Evolutionary conservation across 2,888 invertebrate genomes (phyloP), one percentile per base, ranked within the genome.

Genomic region (Gisinianus flammeolus): DNA sequence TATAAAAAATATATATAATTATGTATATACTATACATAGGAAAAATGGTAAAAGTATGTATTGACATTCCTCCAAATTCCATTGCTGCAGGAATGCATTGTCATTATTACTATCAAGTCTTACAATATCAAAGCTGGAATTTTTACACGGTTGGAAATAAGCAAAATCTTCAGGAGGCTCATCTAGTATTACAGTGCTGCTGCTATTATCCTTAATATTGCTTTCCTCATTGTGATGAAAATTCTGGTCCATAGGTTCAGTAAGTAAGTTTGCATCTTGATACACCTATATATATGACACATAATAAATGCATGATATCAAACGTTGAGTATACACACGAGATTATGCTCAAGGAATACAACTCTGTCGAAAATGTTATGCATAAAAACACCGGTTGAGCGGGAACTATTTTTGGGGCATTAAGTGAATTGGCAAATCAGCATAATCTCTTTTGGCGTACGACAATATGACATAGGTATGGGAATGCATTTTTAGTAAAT

Each of bases 151-250:
- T 33, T 64, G 19, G 44, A 74, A 74, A 6, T 1, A 44, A 8
- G 52, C 24, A 64, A 74, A 74, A 64, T 74, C 73, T 22, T 74
- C 73, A 4, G 73, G 73, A 22, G 73, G 73, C 31, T 74, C 24
- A 24, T 24, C 3, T 6, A 3, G 1, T 24, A 58, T 24, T n/a
- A 8, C 24, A 8, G 22, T 24, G 3, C 8, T 22, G 8, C 22
- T n/a, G 22, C 8, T n/a, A 58, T 5, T 26, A 1, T 26, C 26
- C 10, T 26, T 12, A 12, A 62, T 5, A 12, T 24, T 2, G 4
- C 4, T 4, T 22, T 24, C 26, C 12, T 62, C 62, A 62, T 62
- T 62, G 6, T 62, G 62, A 62, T 1, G 26, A 24, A 10, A 56
- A 4, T 12, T n/a, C 8, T 56, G n/a, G 22, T 22, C 22, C n/a